phyloP scores from a whole-genome alignment of 2,888 invertebrate species.

The Toxonevra muliebris region DNA sequence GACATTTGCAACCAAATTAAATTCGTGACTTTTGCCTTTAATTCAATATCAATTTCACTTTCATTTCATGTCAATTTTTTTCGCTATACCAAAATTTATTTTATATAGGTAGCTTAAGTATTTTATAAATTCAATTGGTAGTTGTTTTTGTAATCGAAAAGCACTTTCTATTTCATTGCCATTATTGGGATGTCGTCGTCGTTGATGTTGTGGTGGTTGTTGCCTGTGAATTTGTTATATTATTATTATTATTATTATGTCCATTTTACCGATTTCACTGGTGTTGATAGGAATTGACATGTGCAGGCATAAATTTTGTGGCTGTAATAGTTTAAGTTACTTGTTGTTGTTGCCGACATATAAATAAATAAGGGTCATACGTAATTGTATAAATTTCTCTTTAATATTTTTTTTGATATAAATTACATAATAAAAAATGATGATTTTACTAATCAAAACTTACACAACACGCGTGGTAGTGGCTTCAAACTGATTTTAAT shows the following conservation, averaged over 20 bases:
- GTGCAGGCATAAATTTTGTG: too few species aligned
- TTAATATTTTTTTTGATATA: too few species aligned
- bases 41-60: constrained; percentile 43
- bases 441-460: too few species aligned
- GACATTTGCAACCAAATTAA: constrained; percentile 42
- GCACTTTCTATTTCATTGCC: constrained; percentile 51
- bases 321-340: too few species aligned
- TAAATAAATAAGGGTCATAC: not conserved
- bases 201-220: not conserved
- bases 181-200: constrained; percentile 21
- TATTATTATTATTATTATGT: not conserved
- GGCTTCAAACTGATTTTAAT: too few species aligned
- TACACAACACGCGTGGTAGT: too few species aligned
- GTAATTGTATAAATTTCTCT: too few species aligned
- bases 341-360: not conserved
- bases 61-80: constrained; percentile 41
- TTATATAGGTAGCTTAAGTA: not conserved
- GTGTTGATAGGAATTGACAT: too few species aligned
- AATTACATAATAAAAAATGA: too few species aligned
- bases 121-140: not conserved
- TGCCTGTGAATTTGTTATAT: not conserved
- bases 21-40: constrained; percentile 40
- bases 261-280: too few species aligned
- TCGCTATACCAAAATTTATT: constrained; percentile 24
- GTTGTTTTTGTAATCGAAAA: constrained; percentile 35